A percentile compares a stretch with the other conserved stretches of the same genome.
These are phyloP conservation scores for Rhaphigaster nebulosa DNA, from an alignment of 2,888 invertebrate genomes.

Conservation along the genomic window DNA sequence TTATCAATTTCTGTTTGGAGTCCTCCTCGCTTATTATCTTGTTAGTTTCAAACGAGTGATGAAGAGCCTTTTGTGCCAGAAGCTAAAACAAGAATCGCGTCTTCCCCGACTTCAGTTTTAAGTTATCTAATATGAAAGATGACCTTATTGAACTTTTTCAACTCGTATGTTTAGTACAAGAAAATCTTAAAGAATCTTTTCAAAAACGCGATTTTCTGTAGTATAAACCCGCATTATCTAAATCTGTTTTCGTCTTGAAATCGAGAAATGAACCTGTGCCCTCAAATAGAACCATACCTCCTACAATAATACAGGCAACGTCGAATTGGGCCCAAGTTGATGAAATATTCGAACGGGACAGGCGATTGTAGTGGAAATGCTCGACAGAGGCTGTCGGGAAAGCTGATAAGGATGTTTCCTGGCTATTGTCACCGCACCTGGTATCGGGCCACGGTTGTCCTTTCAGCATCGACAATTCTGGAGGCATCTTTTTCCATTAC, in stretches of 20 bases:
- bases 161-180: no score
- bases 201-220: no score
- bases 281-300: neutral
- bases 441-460: neutral
- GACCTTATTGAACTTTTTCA: no score
- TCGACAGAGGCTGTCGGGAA: neutral
- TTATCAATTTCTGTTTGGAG: neutral
- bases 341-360: constrained; percentile 29
- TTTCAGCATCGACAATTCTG: constrained; percentile 8
- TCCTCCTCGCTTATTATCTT: neutral
- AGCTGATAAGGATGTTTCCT: constrained; percentile 41
- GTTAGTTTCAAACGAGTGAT: neutral
- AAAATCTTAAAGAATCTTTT: no score
- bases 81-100: no score
- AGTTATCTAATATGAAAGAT: no score
- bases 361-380: neutral
- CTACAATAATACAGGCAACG: neutral
- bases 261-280: neutral
- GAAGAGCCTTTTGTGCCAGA: no score
- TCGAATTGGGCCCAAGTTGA: neutral
- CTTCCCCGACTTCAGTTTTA: no score
- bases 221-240: neutral
- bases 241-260: neutral
- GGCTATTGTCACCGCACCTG: neutral
- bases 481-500: constrained; percentile 22